phyloP scores from a whole-genome alignment of 2,888 invertebrate species.

The Noctua janthina region DNA sequence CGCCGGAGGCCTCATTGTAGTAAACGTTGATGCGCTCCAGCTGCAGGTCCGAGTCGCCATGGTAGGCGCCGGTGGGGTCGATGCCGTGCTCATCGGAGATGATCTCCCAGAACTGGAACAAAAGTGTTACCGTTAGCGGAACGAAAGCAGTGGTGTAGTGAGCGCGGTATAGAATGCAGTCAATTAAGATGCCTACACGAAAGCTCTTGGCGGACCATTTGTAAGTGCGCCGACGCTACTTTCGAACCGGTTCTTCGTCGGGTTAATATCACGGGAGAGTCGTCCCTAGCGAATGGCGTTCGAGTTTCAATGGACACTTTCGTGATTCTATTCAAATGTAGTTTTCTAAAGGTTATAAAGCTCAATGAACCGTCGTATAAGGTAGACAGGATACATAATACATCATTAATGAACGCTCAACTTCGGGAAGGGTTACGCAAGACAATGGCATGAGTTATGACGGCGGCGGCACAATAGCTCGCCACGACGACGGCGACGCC shows the following conservation, averaged over 20 bases:
- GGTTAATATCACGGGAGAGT: constrained; percentile 72
- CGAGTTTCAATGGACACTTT: constrained; percentile 64
- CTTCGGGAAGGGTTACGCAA: constrained; percentile 82
- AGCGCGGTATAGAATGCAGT: constrained; percentile 72
- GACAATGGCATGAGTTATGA: constrained; percentile 82
- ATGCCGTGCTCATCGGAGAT: constrained; percentile 99
- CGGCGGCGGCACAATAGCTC: constrained; percentile 72
- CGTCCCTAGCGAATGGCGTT: constrained; percentile 69
- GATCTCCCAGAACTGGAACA: constrained; percentile 95
- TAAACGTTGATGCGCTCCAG: constrained; percentile 98
- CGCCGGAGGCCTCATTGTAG: constrained; percentile 98
- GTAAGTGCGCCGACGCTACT: constrained; percentile 77
- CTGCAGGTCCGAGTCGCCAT: constrained; percentile 97
- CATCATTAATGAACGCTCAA: constrained; percentile 78
- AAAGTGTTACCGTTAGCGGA: constrained; percentile 93
- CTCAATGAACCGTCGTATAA: constrained; percentile 84
- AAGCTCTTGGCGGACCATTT: constrained; percentile 76
- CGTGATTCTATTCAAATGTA: constrained; percentile 65
- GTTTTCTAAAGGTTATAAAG: constrained; percentile 73
- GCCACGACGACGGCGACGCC: constrained; percentile 83
- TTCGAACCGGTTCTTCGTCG: constrained; percentile 83
- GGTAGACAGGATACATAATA: constrained; percentile 84
- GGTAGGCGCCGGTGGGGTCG: constrained; percentile 97
- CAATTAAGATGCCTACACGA: constrained; percentile 83
- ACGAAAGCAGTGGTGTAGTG: constrained; percentile 64